Base-by-base conservation (phyloP, 2,888 invertebrate genomes). In the Agonopterix heracliana region DNA sequence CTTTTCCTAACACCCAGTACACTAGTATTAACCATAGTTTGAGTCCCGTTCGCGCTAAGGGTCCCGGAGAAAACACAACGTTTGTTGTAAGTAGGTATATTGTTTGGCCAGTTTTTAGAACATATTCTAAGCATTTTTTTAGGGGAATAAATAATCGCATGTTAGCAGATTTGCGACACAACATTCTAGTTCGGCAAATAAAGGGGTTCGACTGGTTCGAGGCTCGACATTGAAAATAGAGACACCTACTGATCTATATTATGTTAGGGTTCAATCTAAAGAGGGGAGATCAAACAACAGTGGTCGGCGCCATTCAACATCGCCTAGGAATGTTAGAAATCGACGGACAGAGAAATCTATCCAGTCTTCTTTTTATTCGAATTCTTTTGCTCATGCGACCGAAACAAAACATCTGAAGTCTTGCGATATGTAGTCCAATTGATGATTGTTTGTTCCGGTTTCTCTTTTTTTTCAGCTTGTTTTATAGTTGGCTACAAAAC, bases 261-360 rank as follows among this genome's bases (percentile, higher is more conserved):
- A n/a, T 38, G 38, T 38, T 38, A 38, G n/a, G 9, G 38, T 38
- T n/a, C 38, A n/a, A n/a, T 38, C 26, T 9, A 10, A 13, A 9
- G 47, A 48, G 44, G 44, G 48, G 34, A 44, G 44, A 11, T 44
- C 44, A 44, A 34, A 34, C 26, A 44, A 48, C 44, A 9, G n/a
- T 48, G 40, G 44, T 10, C 12, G 43, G 1, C 5, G 10, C 7
- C 14, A 12, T n/a, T 40, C 36, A 44, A 41, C 40, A 13, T 26
- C 36, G 12, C 26, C 41, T 45, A 48, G 42, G 48, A 48, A 51
- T 51, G 47, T 44, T 35, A 47, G 36, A 41, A 34, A 48, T 45
- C 45, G 43, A 41, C 38, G 11, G 38, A 51, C 43, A 48, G 42
- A 48, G 45, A 48, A 48, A 42, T 45, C 44, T 9, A 40, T 47